phyloP scores from a whole-genome alignment of 1,140 invertebrate species.

The Formica selysi region DNA sequence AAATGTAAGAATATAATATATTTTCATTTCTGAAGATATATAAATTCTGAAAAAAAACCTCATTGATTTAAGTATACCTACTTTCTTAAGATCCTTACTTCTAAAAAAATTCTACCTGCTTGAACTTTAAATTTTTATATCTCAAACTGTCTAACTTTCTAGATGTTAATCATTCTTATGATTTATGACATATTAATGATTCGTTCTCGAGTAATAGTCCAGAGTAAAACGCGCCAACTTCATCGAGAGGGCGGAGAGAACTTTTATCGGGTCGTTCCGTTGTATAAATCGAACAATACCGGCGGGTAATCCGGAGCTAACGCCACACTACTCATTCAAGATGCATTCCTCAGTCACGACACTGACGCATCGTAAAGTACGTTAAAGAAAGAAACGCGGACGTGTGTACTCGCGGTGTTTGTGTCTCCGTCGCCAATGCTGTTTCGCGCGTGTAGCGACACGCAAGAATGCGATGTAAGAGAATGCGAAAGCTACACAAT shows the following conservation, averaged over 20 bases:
- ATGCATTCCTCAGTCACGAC: constrained; percentile 29
- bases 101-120: too few relatives aligned
- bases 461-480: constrained; percentile 40
- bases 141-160: background rate
- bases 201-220: background rate
- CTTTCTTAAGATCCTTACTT: background rate
- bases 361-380: constrained; percentile 36
- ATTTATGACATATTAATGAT: background rate
- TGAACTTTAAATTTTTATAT: background rate
- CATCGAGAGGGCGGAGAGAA: background rate
- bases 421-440: background rate
- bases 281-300: constrained; percentile 39
- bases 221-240: background rate
- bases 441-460: constrained; percentile 27
- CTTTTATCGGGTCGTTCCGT: constrained; percentile 3
- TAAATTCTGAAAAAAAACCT: background rate
- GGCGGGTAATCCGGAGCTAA: constrained; percentile 1
- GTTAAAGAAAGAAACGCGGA: constrained; percentile 24
- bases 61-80: background rate
- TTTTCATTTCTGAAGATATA: background rate
- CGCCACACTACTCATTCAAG: background rate
- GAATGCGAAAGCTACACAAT: constrained; percentile 51
- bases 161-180: background rate
- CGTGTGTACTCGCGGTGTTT: constrained; percentile 5
- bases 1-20: background rate